A percentile compares a stretch with the other conserved stretches of the same genome.
phyloP scores from a whole-genome alignment of 92 coral and sea anemone species.

The Umimayanthus chanpuru region DNA sequence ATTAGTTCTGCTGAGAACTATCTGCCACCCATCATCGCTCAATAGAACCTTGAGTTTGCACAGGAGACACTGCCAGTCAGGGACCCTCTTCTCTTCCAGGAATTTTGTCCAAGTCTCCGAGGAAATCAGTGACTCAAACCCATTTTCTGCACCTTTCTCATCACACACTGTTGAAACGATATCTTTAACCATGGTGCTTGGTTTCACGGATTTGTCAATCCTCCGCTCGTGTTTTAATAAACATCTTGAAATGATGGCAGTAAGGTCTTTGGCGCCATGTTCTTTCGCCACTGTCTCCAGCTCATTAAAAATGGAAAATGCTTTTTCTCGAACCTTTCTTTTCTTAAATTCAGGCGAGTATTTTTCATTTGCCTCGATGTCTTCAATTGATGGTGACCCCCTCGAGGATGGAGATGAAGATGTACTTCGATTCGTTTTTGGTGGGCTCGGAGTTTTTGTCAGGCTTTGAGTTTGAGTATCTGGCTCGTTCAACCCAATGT shows the following conservation, averaged over 20 bases:
- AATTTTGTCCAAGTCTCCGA: too few species aligned
- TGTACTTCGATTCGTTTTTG: background rate
- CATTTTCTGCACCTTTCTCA: background rate
- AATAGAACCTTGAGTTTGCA: too few species aligned
- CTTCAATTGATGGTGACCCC: background rate
- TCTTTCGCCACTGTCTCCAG: slow-evolving; percentile 5
- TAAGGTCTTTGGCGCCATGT: slow-evolving; percentile 8
- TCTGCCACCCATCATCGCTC: too few species aligned
- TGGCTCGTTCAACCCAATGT: too few species aligned
- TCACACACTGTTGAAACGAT: background rate
- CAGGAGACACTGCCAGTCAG: too few species aligned
- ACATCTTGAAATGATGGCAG: background rate
- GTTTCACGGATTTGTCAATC: background rate
- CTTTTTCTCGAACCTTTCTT: background rate
- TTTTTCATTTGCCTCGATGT: slow-evolving; percentile 1
- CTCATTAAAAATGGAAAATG: background rate
- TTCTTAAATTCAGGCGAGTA: slow-evolving; percentile 2
- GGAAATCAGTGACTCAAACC: too few species aligned
- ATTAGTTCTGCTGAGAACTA: too few species aligned
- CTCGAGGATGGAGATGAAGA: background rate
- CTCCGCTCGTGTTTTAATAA: background rate
- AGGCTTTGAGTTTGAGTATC: background rate
- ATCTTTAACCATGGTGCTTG: slow-evolving; percentile 12
- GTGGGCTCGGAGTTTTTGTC: background rate
- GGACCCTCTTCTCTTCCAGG: too few species aligned